Percentiles rank a stretch among this genome's conserved stretches.
phyloP scores from a whole-genome alignment of 2,113 vertebrate genomes.

The Alosa alosa region DNA sequence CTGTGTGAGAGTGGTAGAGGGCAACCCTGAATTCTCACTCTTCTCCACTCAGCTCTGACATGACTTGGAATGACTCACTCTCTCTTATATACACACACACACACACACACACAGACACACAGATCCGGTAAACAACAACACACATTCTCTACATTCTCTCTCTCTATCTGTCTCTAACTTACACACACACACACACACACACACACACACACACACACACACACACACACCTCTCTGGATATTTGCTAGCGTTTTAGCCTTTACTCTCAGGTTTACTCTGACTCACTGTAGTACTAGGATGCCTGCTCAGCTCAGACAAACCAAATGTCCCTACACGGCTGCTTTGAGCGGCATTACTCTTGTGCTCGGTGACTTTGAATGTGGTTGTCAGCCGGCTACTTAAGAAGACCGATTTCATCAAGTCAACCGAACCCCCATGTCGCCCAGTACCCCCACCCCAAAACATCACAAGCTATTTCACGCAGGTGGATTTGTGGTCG shows the following conservation, averaged over 20 bases:
- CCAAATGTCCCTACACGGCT: background rate
- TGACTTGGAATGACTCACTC: conserved; percentile 32
- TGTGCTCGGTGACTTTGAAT: background rate
- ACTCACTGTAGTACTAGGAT: background rate
- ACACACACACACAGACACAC: background rate
- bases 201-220: background rate
- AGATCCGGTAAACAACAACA: background rate
- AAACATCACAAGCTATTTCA: conserved; percentile 55
- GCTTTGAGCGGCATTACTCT: background rate
- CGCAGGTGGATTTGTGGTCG: conserved; percentile 44
- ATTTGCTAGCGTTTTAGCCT: background rate
- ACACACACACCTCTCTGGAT: background rate
- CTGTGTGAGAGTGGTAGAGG: conserved; percentile 55
- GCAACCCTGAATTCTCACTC: conserved; percentile 51
- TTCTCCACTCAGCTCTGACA: conserved; percentile 52
- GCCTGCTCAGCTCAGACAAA: background rate
- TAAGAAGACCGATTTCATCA: conserved; percentile 49
- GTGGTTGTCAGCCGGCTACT: background rate
- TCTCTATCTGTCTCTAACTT: conserved; percentile 20
- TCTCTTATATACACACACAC: background rate
- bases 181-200: background rate
- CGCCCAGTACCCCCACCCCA: background rate
- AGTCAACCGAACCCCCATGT: conserved; percentile 21
- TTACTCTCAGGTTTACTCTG: background rate
- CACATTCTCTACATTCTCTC: background rate